phyloP scores from a whole-genome alignment of 2,888 invertebrate species.

The Scelioninae gen. 1 region DNA sequence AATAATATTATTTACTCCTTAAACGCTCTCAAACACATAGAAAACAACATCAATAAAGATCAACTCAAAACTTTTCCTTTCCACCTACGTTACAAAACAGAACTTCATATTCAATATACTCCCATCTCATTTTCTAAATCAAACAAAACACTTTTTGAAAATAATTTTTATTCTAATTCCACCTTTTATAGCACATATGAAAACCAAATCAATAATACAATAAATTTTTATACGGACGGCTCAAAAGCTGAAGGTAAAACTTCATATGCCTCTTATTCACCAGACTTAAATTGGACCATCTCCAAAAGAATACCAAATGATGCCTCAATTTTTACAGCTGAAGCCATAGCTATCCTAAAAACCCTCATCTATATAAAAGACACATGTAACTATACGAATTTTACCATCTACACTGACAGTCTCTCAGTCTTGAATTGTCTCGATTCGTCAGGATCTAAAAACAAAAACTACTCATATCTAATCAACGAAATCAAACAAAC shows the following conservation, averaged over 20 bases:
- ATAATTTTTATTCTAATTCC: no score
- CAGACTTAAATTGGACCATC: not conserved
- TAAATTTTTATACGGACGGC: not conserved
- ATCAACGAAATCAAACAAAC: constrained; percentile 1
- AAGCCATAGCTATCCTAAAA: not conserved
- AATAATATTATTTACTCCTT: no score
- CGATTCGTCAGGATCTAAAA: not conserved
- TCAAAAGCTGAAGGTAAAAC: constrained; percentile 2
- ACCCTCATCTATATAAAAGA: not conserved
- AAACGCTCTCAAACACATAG: no score
- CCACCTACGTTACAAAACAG: no score
- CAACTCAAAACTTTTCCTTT: no score
- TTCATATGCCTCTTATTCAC: not conserved
- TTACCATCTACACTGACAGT: constrained; percentile 15
- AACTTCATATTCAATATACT: no score
- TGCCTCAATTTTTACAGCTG: constrained; percentile 16
- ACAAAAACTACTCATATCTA: not conserved
- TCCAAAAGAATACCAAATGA: not conserved
- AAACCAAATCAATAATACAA: no score
- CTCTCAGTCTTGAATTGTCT: constrained; percentile 4
- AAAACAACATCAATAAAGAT: no score
- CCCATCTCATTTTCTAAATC: no score
- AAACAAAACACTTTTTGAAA: no score
- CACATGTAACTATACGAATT: not conserved
- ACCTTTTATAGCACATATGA: no score